Evolutionary conservation across 2,888 invertebrate genomes (phyloP).

Genomic region (Acronicta aceris): DNA sequence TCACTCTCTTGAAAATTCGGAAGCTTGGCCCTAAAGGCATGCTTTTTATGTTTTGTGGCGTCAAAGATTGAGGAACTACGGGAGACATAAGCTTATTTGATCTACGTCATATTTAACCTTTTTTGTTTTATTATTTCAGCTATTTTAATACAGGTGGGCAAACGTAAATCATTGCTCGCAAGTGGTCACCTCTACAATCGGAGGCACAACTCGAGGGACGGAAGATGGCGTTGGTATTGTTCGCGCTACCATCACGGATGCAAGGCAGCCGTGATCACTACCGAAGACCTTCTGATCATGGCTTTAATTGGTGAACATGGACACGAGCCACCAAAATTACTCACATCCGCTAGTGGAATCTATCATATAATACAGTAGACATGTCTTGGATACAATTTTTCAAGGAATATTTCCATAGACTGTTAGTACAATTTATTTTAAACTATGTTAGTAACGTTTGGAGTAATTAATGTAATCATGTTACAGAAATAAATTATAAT

Average conservation of each 20-base stretch:
- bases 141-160: constrained; percentile 13
- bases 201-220: constrained; percentile 15
- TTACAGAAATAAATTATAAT: too few species aligned
- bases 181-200: constrained; percentile 23
- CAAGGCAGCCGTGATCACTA: constrained; percentile 35
- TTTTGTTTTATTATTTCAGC: constrained; percentile 16
- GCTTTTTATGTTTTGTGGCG: too few species aligned
- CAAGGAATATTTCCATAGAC: background rate
- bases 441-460: too few species aligned
- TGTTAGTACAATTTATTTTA: too few species aligned
- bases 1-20: too few species aligned
- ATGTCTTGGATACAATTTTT: background rate
- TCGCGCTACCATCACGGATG: constrained; percentile 34
- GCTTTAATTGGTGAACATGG: constrained; percentile 20
- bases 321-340: background rate
- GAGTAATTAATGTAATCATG: too few species aligned
- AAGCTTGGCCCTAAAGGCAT: too few species aligned
- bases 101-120: too few species aligned
- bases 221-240: constrained; percentile 31
- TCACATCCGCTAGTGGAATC: background rate
- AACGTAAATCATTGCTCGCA: constrained; percentile 9
- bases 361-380: background rate
- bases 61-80: too few species aligned
- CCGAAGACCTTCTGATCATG: constrained; percentile 10
- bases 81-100: too few species aligned